Percentiles rank a stretch among this genome's conserved stretches.
Evolutionary conservation across 1,140 invertebrate species (phyloP).

Genomic region (Euborellia annulipes): DNA sequence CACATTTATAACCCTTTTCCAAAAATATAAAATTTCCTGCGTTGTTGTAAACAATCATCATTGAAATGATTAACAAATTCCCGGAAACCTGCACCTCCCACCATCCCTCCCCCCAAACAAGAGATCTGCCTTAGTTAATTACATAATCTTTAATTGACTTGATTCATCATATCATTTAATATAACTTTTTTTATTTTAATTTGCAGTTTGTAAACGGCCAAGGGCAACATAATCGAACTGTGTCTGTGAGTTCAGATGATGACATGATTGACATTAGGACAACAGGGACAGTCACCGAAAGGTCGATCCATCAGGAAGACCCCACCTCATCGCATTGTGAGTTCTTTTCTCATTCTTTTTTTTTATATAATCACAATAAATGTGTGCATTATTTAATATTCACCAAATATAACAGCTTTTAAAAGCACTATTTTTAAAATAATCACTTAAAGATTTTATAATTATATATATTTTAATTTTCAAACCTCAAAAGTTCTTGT

Average conservation of each 20-base stretch:
- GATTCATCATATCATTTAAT: no score
- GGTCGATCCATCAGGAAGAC: conserved; percentile 26
- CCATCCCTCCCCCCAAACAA: no score
- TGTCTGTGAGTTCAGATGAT: conserved; percentile 34
- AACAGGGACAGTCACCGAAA: conserved; percentile 27
- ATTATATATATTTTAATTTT: conserved; percentile 9
- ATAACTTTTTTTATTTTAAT: conserved; percentile 2
- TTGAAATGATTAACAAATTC: no score
- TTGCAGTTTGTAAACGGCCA: conserved; percentile 11
- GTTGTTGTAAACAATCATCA: no score
- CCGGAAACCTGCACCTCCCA: no score
- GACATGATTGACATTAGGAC: conserved; percentile 50
- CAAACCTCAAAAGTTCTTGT: neutral
- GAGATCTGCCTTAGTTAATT: no score
- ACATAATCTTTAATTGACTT: no score
- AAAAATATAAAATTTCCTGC: no score
- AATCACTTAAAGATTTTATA: conserved; percentile 12
- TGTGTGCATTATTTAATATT: conserved; percentile 2
- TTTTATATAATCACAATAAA: neutral
- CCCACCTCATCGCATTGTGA: conserved; percentile 18
- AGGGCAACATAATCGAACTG: conserved; percentile 16
- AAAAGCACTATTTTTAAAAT: conserved; percentile 9
- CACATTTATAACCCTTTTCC: no score
- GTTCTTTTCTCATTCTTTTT: conserved; percentile 5
- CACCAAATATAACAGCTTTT: conserved; percentile 1